Evolutionary conservation across 2,113 vertebrate genomes (phyloP).

Genomic region (Taxidea taxus): DNA sequence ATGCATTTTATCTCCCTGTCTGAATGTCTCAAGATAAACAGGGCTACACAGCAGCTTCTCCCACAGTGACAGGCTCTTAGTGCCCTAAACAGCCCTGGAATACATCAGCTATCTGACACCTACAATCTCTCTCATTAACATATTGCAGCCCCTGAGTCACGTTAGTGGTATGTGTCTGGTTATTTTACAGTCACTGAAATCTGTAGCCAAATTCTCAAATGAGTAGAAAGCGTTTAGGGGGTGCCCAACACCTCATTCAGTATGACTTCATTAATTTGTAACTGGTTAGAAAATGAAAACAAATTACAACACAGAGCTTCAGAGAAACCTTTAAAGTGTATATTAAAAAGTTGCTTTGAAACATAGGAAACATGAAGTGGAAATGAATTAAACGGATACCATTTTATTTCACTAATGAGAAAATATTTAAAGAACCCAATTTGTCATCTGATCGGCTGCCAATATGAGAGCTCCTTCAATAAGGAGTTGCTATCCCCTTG

Average conservation of each 20-base stretch:
- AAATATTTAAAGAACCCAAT: constrained; percentile 71
- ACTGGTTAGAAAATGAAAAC: constrained; percentile 10
- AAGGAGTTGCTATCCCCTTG: neutral
- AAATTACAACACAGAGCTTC: constrained; percentile 25
- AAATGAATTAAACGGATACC: constrained; percentile 51
- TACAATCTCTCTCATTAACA: constrained; percentile 1
- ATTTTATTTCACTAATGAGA: constrained; percentile 65
- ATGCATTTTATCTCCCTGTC: constrained; percentile 42
- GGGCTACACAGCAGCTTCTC: neutral
- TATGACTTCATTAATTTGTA: constrained; percentile 26
- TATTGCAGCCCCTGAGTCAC: neutral
- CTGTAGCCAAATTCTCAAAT: neutral
- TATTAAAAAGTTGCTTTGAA: constrained; percentile 55
- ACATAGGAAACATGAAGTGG: constrained; percentile 33
- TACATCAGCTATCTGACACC: neutral
- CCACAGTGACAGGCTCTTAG: neutral
- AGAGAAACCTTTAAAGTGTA: constrained; percentile 45
- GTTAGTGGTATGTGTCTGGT: neutral
- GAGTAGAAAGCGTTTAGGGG: neutral
- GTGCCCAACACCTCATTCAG: neutral
- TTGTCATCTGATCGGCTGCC: constrained; percentile 36
- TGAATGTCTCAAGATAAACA: constrained; percentile 51
- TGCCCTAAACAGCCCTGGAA: neutral
- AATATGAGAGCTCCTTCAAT: constrained; percentile 16
- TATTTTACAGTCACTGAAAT: neutral